Evolutionary conservation across 1,140 invertebrate genomes (phyloP).

Genomic region (Parasteatoda tepidariorum): DNA sequence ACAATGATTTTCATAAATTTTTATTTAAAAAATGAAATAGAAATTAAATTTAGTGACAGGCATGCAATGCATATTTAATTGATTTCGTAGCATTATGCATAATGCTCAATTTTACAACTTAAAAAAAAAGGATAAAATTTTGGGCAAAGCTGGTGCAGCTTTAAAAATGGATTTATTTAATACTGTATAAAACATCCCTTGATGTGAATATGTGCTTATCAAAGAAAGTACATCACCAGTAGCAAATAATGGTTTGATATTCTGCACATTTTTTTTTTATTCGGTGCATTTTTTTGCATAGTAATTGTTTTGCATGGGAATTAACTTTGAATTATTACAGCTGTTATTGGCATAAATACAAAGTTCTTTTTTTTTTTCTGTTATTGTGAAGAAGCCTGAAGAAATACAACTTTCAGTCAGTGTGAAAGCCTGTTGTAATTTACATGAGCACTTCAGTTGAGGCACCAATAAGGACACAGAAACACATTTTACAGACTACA

Average conservation of each 20-base stretch:
- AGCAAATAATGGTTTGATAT: constrained; percentile 19
- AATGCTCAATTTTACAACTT: not conserved
- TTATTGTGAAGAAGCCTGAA: constrained; percentile 31
- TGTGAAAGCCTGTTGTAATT: constrained; percentile 35
- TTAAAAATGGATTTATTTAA: constrained; percentile 11
- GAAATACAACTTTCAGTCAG: constrained; percentile 35
- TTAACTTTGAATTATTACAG: constrained; percentile 19
- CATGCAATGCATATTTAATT: constrained; percentile 12
- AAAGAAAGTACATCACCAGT: constrained; percentile 5
- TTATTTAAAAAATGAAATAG: constrained; percentile 38
- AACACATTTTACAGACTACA: constrained; percentile 45
- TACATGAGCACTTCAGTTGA: constrained; percentile 56
- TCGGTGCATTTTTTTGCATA: not conserved
- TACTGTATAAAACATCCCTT: constrained; percentile 49
- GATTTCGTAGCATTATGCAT: not conserved
- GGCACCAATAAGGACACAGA: constrained; percentile 54
- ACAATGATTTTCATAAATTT: constrained; percentile 16
- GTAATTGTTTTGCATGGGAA: constrained; percentile 12
- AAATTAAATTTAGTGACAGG: constrained; percentile 34
- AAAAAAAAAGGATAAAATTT: not conserved
- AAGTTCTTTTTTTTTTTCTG: too few relatives aligned
- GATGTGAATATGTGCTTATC: constrained; percentile 23
- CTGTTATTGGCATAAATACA: not conserved
- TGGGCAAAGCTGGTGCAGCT: constrained; percentile 36
- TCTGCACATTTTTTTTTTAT: constrained; percentile 6